Conservation (phyloP, 2,888 invertebrate genomes). For the Allygus modestus region DNA sequence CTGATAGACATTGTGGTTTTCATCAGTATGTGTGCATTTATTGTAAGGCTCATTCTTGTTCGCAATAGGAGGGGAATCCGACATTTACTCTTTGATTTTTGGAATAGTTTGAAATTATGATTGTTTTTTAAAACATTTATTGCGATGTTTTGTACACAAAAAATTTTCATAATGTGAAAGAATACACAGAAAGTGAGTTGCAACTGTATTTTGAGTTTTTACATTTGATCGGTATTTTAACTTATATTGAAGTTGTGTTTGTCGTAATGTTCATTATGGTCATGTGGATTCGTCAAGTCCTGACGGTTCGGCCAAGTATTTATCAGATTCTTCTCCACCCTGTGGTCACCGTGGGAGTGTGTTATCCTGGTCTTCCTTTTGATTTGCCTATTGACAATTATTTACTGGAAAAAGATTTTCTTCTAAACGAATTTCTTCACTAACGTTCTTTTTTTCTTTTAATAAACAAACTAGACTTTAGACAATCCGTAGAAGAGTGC, state of each 20-base stretch:
- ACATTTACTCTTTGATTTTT: neutral
- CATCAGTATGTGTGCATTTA: neutral
- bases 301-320: neutral
- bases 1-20: neutral
- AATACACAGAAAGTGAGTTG: neutral
- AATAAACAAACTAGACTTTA: neutral
- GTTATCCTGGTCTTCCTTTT: neutral
- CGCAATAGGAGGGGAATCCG: neutral
- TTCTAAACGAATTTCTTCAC: neutral
- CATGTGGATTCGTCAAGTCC: neutral
- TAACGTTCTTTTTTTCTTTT: neutral
- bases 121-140: neutral
- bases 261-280: neutral
- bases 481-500: neutral
- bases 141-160: neutral
- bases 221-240: neutral
- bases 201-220: neutral
- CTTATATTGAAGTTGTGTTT: neutral
- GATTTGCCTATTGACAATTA: neutral
- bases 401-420: neutral
- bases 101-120: slow-evolving; percentile 2
- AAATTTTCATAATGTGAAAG: neutral
- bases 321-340: neutral
- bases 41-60: neutral
- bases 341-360: neutral